Percentiles rank a stretch among this genome's conserved stretches.
phyloP scores from a whole-genome alignment of 2,113 vertebrate species.

The Rhinichthys klamathensis region DNA sequence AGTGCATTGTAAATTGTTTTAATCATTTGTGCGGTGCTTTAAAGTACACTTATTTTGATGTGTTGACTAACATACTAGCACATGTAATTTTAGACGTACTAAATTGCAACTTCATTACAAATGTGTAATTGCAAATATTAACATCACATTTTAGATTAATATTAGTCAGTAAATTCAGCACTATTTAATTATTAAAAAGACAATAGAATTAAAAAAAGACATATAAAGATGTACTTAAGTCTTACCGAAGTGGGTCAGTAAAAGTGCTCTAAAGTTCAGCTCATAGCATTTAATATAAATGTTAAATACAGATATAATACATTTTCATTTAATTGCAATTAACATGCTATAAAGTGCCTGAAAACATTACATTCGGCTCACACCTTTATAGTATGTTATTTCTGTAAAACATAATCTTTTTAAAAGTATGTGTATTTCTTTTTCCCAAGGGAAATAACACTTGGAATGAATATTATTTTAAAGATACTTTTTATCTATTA shows the following conservation, averaged over 20 bases:
- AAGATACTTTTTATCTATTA: background rate
- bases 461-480: background rate
- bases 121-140: background rate
- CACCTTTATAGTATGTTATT: background rate
- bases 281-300: no score
- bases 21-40: background rate
- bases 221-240: background rate
- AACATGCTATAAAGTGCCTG: background rate
- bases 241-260: background rate
- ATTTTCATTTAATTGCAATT: background rate
- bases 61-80: background rate
- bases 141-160: no score
- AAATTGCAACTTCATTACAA: background rate
- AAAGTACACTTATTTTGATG: background rate
- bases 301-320: background rate
- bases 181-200: background rate
- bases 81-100: background rate
- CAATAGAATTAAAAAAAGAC: background rate
- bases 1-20: background rate
- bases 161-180: no score
- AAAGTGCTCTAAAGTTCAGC: no score
- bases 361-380: background rate
- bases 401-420: background rate
- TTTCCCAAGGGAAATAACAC: background rate
- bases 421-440: background rate